Conservation (phyloP, 2,797 vertebrate species). For the Eremophila alpestris region DNA sequence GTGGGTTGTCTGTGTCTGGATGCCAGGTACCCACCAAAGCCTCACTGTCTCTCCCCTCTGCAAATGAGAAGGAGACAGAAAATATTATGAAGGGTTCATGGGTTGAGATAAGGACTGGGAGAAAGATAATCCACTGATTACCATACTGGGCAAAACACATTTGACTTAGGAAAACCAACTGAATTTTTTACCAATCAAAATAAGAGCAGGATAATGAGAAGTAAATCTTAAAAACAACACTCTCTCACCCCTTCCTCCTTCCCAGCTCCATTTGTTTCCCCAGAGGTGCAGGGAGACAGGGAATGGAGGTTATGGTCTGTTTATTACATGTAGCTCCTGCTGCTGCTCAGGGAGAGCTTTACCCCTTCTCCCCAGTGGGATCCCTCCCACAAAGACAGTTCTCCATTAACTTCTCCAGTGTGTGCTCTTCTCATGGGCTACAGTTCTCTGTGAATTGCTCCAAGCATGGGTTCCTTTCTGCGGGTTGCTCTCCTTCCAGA, state of each 20-base stretch:
- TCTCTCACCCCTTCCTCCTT: neutral
- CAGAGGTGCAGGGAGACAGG: neutral
- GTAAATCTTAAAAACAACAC: neutral
- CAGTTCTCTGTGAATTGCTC: neutral
- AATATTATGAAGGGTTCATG: neutral
- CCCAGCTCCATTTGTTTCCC: neutral
- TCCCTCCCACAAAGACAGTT: neutral
- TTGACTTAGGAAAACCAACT: neutral
- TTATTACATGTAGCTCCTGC: neutral
- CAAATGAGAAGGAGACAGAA: neutral
- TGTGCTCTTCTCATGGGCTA: neutral
- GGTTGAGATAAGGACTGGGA: neutral
- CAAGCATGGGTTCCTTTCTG: neutral
- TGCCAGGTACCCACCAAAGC: neutral
- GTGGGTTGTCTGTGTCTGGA: neutral
- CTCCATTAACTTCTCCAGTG: neutral
- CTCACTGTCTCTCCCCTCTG: neutral
- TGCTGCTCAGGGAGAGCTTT: neutral
- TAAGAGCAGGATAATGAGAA: neutral
- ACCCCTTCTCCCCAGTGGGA: neutral
- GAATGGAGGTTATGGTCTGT: rapidly evolving
- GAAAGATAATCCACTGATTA: neutral
- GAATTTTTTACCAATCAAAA: neutral
- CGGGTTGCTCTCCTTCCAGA: rapidly evolving
- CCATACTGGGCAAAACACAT: neutral